Conservation (phyloP, 2,888 invertebrate genomes). For the Cremastinae sp. region DNA sequence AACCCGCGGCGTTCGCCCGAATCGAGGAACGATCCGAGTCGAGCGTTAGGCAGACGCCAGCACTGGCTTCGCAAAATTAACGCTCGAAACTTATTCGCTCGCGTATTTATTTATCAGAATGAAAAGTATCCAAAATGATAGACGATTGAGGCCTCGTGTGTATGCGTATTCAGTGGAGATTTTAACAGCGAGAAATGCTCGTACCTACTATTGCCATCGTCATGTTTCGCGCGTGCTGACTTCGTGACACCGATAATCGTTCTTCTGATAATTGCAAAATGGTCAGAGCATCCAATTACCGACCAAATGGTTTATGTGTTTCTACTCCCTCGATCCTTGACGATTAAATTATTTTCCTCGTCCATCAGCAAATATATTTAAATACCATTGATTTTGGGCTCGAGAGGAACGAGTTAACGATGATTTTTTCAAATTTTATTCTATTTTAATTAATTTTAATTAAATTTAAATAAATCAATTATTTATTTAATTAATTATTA, state of each 20-base stretch:
- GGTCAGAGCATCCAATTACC: constrained; percentile 16
- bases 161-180: constrained; percentile 2
- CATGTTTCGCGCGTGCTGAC: constrained; percentile 21
- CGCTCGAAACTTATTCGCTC: background rate
- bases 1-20: constrained; percentile 24
- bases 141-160: too few relatives aligned
- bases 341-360: background rate
- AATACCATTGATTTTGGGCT: background rate
- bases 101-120: too few relatives aligned
- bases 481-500: too few relatives aligned
- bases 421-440: too few relatives aligned
- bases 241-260: constrained; percentile 51
- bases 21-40: constrained; percentile 30
- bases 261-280: constrained; percentile 46
- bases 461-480: too few relatives aligned
- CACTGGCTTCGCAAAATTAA: background rate
- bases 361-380: background rate
- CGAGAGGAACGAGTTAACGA: too few relatives aligned
- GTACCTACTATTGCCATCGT: constrained; percentile 4
- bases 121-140: too few relatives aligned
- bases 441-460: too few relatives aligned
- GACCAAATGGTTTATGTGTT: constrained; percentile 3
- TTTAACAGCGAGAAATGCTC: constrained; percentile 13
- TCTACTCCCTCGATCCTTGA: background rate
- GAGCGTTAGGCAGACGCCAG: background rate